Conservation (phyloP, 2,797 vertebrate species). For the Hoplostethus atlanticus region DNA sequence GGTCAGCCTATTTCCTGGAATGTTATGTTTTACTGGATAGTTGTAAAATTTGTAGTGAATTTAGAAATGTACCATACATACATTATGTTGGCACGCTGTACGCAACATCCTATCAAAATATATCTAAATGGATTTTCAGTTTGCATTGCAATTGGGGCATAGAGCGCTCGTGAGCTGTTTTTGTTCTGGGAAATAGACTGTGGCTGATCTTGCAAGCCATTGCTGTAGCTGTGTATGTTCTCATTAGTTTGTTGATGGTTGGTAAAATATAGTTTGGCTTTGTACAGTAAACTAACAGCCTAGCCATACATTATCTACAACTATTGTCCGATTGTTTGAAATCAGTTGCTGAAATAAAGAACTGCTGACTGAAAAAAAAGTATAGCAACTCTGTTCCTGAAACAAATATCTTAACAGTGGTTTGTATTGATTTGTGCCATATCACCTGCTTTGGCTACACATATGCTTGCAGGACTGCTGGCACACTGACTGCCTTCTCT, state of each 20-base stretch:
- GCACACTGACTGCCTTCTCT: background rate
- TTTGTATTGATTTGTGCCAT: background rate
- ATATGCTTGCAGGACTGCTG: background rate
- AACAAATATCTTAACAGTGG: constrained; percentile 8
- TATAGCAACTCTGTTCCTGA: background rate
- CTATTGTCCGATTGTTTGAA: background rate
- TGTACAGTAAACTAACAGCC: constrained; percentile 6
- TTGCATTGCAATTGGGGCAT: background rate
- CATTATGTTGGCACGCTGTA: rapidly evolving
- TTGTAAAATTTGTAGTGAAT: background rate
- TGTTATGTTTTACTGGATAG: constrained; percentile 9
- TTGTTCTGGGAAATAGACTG: constrained; percentile 75
- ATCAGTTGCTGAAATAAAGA: background rate
- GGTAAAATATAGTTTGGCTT: constrained; percentile 21
- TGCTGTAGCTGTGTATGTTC: constrained; percentile 21
- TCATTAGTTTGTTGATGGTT: constrained; percentile 41
- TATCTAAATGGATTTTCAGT: rapidly evolving
- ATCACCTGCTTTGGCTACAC: constrained; percentile 12
- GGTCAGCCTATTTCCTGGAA: constrained; percentile 69
- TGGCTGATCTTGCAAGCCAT: constrained; percentile 46
- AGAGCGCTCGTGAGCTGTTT: constrained; percentile 33
- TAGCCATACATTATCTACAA: no score
- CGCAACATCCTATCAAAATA: rapidly evolving
- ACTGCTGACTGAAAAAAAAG: background rate
- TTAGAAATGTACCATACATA: background rate